Conservation (phyloP, 2,888 invertebrate genomes). For the Luperina testacea region DNA sequence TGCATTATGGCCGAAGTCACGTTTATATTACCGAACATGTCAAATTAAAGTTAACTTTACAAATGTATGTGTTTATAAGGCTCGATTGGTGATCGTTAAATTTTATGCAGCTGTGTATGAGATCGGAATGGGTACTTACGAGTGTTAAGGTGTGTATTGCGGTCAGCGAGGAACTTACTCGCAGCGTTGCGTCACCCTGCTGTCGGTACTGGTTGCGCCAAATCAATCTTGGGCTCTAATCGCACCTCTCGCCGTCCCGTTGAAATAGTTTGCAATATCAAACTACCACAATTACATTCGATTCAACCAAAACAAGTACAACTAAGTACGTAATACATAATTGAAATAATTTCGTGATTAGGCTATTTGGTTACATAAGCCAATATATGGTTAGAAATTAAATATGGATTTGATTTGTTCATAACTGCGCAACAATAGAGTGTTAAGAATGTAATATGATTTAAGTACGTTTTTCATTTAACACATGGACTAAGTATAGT, state of each 20-base stretch:
- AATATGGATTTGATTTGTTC: conserved; percentile 27
- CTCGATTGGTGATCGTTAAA: conserved; percentile 67
- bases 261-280: conserved; percentile 73
- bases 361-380: conserved; percentile 18
- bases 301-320: conserved; percentile 65
- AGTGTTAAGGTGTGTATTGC: conserved; percentile 79
- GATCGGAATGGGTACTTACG: conserved; percentile 74
- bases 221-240: conserved; percentile 84
- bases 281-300: conserved; percentile 64
- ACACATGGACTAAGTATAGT: conserved; percentile 1
- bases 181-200: conserved; percentile 75
- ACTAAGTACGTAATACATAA: conserved; percentile 50
- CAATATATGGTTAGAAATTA: conserved; percentile 29
- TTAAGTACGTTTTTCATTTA: not conserved
- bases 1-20: conserved; percentile 67
- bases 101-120: conserved; percentile 69
- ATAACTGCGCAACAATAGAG: conserved; percentile 16
- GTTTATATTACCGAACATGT: conserved; percentile 59
- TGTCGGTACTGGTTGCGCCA: conserved; percentile 81
- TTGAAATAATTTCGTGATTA: conserved; percentile 47
- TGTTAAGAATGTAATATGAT: not conserved
- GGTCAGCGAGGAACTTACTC: conserved; percentile 78
- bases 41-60: conserved; percentile 50
- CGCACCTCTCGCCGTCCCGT: conserved; percentile 76
- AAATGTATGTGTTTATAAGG: conserved; percentile 63